phyloP scores from a whole-genome alignment of 2,113 vertebrate genomes.

The Hippolais icterina region DNA sequence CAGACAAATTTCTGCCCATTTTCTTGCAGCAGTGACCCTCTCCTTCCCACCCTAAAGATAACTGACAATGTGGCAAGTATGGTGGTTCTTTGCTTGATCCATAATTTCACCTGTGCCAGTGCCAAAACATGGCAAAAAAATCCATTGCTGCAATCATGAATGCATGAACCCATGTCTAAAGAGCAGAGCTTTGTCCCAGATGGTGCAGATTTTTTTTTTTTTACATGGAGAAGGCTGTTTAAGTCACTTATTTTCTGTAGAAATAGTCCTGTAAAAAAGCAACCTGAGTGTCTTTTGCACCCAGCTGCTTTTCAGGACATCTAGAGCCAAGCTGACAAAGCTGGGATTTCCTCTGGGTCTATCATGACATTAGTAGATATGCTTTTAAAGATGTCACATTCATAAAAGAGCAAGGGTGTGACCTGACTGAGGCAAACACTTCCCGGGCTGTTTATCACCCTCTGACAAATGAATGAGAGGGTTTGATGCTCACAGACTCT shows the following conservation, averaged over 20 bases:
- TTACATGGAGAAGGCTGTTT: neutral
- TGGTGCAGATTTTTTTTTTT: neutral
- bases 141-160: neutral
- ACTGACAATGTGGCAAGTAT: accelerated
- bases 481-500: neutral
- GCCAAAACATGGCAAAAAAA: neutral
- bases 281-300: neutral
- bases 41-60: neutral
- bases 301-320: slow-evolving; percentile 5
- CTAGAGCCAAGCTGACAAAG: neutral
- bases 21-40: neutral
- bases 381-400: slow-evolving; percentile 27
- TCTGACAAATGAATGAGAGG: neutral
- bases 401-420: slow-evolving; percentile 3
- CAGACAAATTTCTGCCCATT: neutral
- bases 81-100: neutral
- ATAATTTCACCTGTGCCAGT: neutral
- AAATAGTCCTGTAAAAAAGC: neutral
- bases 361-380: neutral
- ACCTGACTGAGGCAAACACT: slow-evolving; percentile 29
- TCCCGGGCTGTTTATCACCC: slow-evolving; percentile 42
- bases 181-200: neutral
- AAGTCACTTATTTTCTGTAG: neutral
- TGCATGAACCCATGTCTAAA: neutral
- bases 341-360: neutral